A percentile compares a stretch with the other conserved stretches of the same genome.
Conservation (phyloP, 2,888 invertebrate species). For the Listrodromus nycthemerus region DNA sequence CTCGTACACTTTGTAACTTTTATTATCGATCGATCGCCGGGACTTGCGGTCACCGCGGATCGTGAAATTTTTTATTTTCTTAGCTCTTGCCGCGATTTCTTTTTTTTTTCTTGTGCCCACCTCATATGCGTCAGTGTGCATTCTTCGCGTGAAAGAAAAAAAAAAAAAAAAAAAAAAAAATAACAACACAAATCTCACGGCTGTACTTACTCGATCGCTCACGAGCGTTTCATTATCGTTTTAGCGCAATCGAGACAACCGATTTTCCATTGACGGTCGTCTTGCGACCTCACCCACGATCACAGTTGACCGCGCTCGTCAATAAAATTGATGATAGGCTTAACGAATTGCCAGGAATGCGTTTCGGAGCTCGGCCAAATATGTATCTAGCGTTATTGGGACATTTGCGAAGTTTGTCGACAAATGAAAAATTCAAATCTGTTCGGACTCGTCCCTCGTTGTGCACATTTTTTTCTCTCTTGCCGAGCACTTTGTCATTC, state of each 20-base stretch:
- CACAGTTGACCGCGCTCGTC: conserved; percentile 22
- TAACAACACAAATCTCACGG: conserved; percentile 41
- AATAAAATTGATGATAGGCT: conserved; percentile 37
- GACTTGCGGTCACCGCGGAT: conserved; percentile 17
- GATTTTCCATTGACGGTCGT: conserved; percentile 28
- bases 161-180: neutral
- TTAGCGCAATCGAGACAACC: conserved; percentile 44
- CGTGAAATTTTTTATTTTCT: conserved; percentile 2
- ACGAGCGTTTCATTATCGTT: conserved; percentile 47
- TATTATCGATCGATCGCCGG: conserved; percentile 42
- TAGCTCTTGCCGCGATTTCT: conserved; percentile 17
- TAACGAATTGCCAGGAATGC: conserved; percentile 16
- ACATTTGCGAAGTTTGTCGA: conserved; percentile 25
- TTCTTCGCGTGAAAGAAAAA: conserved; percentile 4
- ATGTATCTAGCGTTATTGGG: conserved; percentile 22
- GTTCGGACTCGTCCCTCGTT: neutral
- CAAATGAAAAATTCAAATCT: conserved; percentile 20
- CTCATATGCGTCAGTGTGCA: neutral
- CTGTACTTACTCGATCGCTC: conserved; percentile 62
- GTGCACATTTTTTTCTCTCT: neutral
- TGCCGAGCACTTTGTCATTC: conserved; percentile 8
- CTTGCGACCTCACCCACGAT: conserved; percentile 14
- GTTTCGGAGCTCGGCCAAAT: conserved; percentile 19
- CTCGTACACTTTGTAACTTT: conserved; percentile 22
- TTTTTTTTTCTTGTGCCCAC: conserved; percentile 19